phyloP scores from a whole-genome alignment of 2,113 vertebrate species.

The Peucedramus taeniatus region DNA sequence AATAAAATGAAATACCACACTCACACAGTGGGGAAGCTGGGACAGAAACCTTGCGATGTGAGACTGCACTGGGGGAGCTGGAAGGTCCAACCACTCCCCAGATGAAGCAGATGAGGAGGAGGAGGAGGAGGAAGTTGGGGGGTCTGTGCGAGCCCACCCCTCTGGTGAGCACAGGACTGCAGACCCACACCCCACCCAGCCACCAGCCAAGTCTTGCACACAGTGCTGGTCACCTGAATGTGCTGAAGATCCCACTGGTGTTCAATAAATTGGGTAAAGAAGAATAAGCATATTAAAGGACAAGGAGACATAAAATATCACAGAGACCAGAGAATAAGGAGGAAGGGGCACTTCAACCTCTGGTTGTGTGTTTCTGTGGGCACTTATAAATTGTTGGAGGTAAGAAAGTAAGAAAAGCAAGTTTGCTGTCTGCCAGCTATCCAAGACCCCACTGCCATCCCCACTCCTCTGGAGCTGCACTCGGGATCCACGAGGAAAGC shows the following conservation, averaged over 20 bases:
- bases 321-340: neutral
- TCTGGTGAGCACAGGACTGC: neutral
- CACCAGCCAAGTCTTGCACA: neutral
- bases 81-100: neutral
- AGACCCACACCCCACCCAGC: neutral
- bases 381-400: accelerated
- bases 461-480: accelerated
- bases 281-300: neutral
- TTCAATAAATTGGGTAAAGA: neutral
- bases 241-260: neutral
- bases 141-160: neutral
- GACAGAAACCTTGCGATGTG: neutral
- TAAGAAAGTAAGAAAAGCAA: neutral
- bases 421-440: neutral
- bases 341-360: neutral
- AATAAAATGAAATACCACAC: neutral
- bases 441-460: neutral
- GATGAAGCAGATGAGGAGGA: neutral
- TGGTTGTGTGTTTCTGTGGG: neutral
- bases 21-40: neutral
- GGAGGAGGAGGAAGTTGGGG: neutral
- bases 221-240: neutral
- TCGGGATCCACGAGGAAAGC: neutral
- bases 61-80: neutral
- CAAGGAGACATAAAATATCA: neutral